These are phyloP conservation scores for Mormoops blainvillei DNA, from an alignment of 2,113 vertebrate species.

Conservation along the genomic window DNA sequence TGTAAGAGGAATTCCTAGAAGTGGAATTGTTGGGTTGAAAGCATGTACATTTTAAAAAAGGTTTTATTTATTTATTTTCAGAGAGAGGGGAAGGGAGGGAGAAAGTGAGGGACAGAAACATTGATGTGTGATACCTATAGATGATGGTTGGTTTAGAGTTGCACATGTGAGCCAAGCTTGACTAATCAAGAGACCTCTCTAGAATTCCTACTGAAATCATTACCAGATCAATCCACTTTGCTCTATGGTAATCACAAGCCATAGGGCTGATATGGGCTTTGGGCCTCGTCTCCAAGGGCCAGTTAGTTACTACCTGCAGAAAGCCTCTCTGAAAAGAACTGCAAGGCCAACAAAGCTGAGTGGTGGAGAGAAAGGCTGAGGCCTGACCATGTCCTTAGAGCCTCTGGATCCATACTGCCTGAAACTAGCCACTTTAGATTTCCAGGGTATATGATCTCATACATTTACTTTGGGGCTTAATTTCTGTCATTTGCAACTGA, in stretches of 20 bases:
- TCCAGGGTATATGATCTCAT: background rate
- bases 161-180: background rate
- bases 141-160: background rate
- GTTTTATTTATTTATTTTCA: background rate
- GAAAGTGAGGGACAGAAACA: too few species aligned
- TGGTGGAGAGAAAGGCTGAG: background rate
- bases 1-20: constrained; percentile 35
- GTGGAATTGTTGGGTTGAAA: background rate
- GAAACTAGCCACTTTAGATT: background rate
- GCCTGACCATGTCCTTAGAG: background rate
- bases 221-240: background rate
- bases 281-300: background rate
- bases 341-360: background rate
- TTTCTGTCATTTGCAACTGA: background rate
- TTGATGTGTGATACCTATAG: background rate
- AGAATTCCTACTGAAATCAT: background rate
- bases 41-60: background rate
- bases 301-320: background rate
- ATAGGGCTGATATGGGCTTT: background rate
- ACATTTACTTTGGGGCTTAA: background rate
- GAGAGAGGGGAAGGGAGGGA: too few species aligned
- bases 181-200: background rate
- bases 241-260: background rate
- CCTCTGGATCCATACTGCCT: background rate
- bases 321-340: background rate